Percentiles rank a stretch among this genome's conserved stretches.
These are phyloP conservation scores for Spinus pinus DNA, from an alignment of 2,797 vertebrate genomes.

Conservation along the genomic window DNA sequence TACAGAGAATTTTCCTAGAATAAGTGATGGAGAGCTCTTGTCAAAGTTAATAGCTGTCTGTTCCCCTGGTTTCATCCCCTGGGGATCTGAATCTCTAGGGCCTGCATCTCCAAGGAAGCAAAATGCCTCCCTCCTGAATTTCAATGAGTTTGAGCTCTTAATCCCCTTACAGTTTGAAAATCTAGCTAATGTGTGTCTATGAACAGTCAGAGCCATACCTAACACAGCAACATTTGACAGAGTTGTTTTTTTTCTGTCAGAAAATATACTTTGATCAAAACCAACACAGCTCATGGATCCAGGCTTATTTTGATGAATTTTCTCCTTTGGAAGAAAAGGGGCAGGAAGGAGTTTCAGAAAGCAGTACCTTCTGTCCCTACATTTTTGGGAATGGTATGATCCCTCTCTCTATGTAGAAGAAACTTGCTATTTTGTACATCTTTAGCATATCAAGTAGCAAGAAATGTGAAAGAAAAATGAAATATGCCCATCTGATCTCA, in stretches of 20 bases:
- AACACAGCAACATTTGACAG: not conserved
- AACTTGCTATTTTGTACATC: not conserved
- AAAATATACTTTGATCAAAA: not conserved
- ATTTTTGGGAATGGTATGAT: not conserved
- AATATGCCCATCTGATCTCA: not conserved
- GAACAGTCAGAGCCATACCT: not conserved
- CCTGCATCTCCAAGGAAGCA: not conserved
- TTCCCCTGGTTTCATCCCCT: not conserved
- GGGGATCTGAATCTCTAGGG: slow-evolving; percentile 12
- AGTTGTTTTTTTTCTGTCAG: not conserved
- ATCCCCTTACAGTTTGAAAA: not conserved
- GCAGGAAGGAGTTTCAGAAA: not conserved
- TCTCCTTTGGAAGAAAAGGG: not conserved
- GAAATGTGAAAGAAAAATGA: not conserved
- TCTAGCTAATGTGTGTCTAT: not conserved
- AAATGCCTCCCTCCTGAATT: not conserved
- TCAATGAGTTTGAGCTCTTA: slow-evolving; percentile 18
- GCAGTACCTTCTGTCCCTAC: not conserved
- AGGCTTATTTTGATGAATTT: not conserved
- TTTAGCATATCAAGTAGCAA: not conserved
- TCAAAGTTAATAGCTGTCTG: slow-evolving; percentile 7
- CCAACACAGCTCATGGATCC: not conserved
- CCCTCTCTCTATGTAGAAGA: not conserved
- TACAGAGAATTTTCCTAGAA: not conserved
- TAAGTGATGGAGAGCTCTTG: not conserved